Evolutionary conservation across 2,888 invertebrate genomes (phyloP), one percentile per base, ranked within the genome.

Genomic region (Gortyna flavago): DNA sequence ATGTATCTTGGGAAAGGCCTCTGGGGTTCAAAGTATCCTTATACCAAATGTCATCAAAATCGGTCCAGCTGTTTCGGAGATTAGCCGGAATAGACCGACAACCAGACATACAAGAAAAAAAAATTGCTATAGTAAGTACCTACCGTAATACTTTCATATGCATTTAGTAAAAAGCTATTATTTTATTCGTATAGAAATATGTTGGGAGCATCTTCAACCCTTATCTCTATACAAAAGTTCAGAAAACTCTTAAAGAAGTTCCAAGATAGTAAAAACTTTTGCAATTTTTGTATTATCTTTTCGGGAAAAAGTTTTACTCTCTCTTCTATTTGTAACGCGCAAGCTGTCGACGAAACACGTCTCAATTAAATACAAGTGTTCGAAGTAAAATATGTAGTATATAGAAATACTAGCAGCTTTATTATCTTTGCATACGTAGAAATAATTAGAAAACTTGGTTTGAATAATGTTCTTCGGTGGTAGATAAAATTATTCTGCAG

Each of bases 221-320:
- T 21, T 64, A 54, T 83, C 78, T 75, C 65, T 32, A 72, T 62
- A 74, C 18, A 44, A 77, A 81, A 75, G 62, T 85, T 62, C 29
- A 35, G 51, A 41, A 70, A 75, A 79, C 67, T 65, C 29, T 54
- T n/a, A 44, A 67, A 84, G 57, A 76, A 76, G 79, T 68, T 75
- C 51, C 41, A 21, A 81, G 57, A 79, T 61, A 75, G 54, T 66
- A 71, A 65, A 76, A 87, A 87, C 80, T 87, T 85, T 77, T 35
- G 69, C 68, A 86, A 85, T 87, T 77, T 77, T 77, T 65, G 64
- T 74, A 62, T 84, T 72, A 80, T 62, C 66, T 75, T 73, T 68
- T 74, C 29, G 6, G 54, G 41, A n/a, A 57, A 71, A 67, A 75
- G 38, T 41, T 64, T 25, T 66, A 62, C 57, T 32, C 3, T 51